Evolutionary conservation across 2,113 vertebrate genomes (phyloP).

Genomic region (Siphamia tubifer): DNA sequence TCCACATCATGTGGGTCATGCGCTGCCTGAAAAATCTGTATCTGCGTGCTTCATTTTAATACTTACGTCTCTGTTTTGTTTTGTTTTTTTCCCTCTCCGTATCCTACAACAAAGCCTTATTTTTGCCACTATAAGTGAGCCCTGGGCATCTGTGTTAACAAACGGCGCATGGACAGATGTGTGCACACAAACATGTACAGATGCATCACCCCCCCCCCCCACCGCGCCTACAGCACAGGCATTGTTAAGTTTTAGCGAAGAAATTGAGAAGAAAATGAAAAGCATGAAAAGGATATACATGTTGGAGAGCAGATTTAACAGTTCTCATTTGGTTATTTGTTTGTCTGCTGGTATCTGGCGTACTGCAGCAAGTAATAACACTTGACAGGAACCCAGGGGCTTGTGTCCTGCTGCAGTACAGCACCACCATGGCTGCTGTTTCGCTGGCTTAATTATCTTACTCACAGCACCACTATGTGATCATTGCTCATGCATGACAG

Average conservation of each 20-base stretch:
- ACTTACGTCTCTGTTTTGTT: slow-evolving; percentile 1
- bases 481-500: slow-evolving; percentile 5
- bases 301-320: slow-evolving; percentile 22
- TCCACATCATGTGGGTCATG: slow-evolving; percentile 58
- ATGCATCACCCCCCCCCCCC: background rate
- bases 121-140: slow-evolving; percentile 45
- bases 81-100: slow-evolving; percentile 1
- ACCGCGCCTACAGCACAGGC: background rate
- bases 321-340: slow-evolving; percentile 32
- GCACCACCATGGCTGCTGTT: slow-evolving; percentile 5
- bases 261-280: background rate
- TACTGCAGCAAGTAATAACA: slow-evolving; percentile 42
- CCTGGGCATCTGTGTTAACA: slow-evolving; percentile 52
- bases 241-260: slow-evolving; percentile 27
- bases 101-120: slow-evolving; percentile 39
- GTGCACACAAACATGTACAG: slow-evolving; percentile 1
- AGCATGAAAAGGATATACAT: background rate
- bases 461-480: background rate
- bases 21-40: slow-evolving; percentile 21
- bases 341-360: slow-evolving; percentile 34
- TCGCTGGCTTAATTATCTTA: slow-evolving; percentile 24
- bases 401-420: slow-evolving; percentile 28
- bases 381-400: slow-evolving; percentile 50
- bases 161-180: slow-evolving; percentile 35
- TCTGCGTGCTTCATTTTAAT: slow-evolving; percentile 34